A percentile compares a stretch with the other conserved stretches of the same genome.
Conservation (phyloP, 2,113 vertebrate genomes). For the Calcarius ornatus region DNA sequence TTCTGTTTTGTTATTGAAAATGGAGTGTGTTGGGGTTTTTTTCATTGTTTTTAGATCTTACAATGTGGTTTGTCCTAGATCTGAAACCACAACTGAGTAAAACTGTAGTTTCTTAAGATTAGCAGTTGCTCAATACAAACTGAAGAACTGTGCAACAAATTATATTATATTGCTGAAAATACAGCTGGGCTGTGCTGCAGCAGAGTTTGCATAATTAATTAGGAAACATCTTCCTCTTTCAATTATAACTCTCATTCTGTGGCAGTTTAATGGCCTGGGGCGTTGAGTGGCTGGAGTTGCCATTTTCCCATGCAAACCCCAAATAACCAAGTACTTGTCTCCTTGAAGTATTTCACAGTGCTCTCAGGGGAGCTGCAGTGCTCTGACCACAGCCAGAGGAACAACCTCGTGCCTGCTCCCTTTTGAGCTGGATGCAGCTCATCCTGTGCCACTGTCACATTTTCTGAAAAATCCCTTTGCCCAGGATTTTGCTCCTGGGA, state of each 20-base stretch:
- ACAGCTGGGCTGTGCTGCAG: background rate
- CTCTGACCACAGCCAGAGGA: background rate
- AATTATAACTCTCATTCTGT: background rate
- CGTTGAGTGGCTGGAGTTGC: background rate
- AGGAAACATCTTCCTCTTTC: background rate
- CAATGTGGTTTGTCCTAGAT: background rate
- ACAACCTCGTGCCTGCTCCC: background rate
- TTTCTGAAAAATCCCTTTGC: too few relatives aligned
- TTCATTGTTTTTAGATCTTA: background rate
- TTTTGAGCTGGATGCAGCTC: background rate
- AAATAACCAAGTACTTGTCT: background rate
- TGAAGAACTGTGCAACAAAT: background rate
- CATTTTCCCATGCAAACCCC: background rate
- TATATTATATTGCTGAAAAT: background rate
- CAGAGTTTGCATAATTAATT: background rate
- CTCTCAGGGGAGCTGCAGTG: background rate
- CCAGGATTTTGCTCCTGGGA: too few relatives aligned
- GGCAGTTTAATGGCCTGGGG: background rate
- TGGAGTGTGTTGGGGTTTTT: accelerated
- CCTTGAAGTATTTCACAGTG: background rate
- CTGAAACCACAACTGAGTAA: background rate
- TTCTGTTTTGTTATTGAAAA: background rate
- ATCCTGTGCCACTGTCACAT: background rate
- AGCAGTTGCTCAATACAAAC: background rate
- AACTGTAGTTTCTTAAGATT: background rate